Evolutionary conservation across 2,113 vertebrate genomes (phyloP), one percentile per base, ranked within the genome.

Genomic region (Cyprinodon tularosa): DNA sequence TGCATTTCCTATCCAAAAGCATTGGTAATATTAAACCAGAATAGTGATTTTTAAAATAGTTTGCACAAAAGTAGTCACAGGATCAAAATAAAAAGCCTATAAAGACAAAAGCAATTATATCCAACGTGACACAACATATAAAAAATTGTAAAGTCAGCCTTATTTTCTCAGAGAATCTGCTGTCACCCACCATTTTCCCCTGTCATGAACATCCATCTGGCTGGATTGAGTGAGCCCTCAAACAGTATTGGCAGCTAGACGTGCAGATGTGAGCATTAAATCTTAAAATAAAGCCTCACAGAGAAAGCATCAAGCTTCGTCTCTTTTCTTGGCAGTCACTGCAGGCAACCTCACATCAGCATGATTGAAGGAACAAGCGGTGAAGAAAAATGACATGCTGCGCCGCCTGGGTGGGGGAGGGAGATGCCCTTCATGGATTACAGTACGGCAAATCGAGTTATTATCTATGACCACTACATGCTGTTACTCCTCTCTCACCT

Each of bases 391-490:
- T 75, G 71, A 79, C 86, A 84, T 39, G 75, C 72, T 80, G 82
- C 50, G 76, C 80, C 45, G 70, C 78, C 73, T 73, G 72, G 57
- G 20, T 15, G 17, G 50, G 50, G 14, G 50, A 75, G 71, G 82
- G 71, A 84, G 74, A 83, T 74, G 90, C 85, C 90, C 89, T 89
- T 89, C 82, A 85, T 77, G 80, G 77, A 81, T 71, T 72, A 77
- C 71, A 73, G 80, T 90, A 86, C 81, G 57, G 78, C 61, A 87
- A 86, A 86, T 73, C 68, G 63, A 48, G 61, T 84, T 89, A 88
- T 87, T 88, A 86, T 91, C 82, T 84, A 66, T 80, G 83, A 85
- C 83, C 86, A 76, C 78, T 81, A 71, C 81, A 68, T 84, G 86
- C 81, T 72, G 72, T 80, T 78, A 71, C 80, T 72, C 71, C 70